Base-by-base conservation (phyloP, 2,888 invertebrate species). In the Lamellibrachia columna region DNA sequence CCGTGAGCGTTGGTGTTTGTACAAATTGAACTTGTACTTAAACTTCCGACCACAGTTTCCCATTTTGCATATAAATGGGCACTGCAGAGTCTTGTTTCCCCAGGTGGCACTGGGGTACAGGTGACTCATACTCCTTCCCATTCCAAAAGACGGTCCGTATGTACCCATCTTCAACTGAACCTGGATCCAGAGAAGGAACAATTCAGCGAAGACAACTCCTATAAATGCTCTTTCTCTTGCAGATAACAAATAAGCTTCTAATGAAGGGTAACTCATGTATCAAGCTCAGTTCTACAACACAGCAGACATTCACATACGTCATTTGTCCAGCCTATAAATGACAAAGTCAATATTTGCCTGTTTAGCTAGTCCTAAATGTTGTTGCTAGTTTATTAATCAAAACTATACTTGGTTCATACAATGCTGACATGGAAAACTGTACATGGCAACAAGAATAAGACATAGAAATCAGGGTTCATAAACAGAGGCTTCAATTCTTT, bases 1-100 rank as follows among this genome's bases (percentile, higher is more conserved):
- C 6, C 75, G 75, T 75, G 75, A 75, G 22, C 75, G 75, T 75
- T 75, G 75, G 22, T 75, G 75, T 22, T 75, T 75, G 75, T 75
- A 75, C 75, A 75, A 75, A 75, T 75, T 75, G 75, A 75, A 75
- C 75, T 75, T 75, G 75, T 75, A 75, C 75, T 75, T 75, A 75
- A 75, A 75, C 22, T 15, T 75, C 75, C 75, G 75, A 75, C 75
- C 75, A 75, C 75, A 75, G 75, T 75, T 75, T 3, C 22, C 75
- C 75, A 75, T 75, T 22, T 75, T 75, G 22, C 75, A 75, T 75
- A 22, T 15, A 75, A 75, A 75, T 75, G 75, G 75, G 75, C 15
- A 75, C 6, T 6, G 75, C 75, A 75, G 22, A 75, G 75, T 75
- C 75, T n/a, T 75, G 75, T 75, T 15, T 15, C 22, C 75, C 75